phyloP scores from a whole-genome alignment of 2,888 invertebrate species.

The Plebejus melissa region DNA sequence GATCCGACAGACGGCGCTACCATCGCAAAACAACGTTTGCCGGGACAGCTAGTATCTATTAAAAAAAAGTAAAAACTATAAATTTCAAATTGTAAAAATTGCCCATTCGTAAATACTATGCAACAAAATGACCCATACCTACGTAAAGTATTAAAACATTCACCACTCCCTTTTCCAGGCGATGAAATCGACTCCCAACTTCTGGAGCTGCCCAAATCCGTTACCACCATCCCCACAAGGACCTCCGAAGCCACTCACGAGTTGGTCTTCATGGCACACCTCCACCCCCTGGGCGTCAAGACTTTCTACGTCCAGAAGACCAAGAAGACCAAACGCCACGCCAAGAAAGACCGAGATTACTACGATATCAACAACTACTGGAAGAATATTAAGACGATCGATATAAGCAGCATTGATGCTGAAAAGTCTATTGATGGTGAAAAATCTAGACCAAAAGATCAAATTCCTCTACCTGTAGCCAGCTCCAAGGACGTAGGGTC shows the following conservation, averaged over 20 bases:
- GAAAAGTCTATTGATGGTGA: slow-evolving; percentile 38
- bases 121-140: too few relatives aligned
- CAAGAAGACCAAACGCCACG: slow-evolving; percentile 41
- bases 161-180: slow-evolving; percentile 51
- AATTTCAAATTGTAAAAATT: too few relatives aligned
- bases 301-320: slow-evolving; percentile 75
- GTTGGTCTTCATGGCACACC: slow-evolving; percentile 83
- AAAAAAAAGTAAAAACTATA: too few relatives aligned
- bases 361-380: slow-evolving; percentile 44
- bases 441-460: slow-evolving; percentile 8
- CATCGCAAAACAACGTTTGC: too few relatives aligned
- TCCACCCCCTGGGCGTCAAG: slow-evolving; percentile 83
- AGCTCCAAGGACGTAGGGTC: not conserved
- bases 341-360: slow-evolving; percentile 39
- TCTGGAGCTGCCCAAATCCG: slow-evolving; percentile 78
- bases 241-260: slow-evolving; percentile 82
- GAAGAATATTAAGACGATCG: slow-evolving; percentile 40
- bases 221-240: slow-evolving; percentile 80
- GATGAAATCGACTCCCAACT: slow-evolving; percentile 80
- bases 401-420: slow-evolving; percentile 43
- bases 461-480: slow-evolving; percentile 29
- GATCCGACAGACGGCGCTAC: too few relatives aligned
- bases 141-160: too few relatives aligned
- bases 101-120: too few relatives aligned
- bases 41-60: too few relatives aligned